Evolutionary conservation across 2,113 vertebrate species (phyloP).

Genomic region (Seriola rivoliana): DNA sequence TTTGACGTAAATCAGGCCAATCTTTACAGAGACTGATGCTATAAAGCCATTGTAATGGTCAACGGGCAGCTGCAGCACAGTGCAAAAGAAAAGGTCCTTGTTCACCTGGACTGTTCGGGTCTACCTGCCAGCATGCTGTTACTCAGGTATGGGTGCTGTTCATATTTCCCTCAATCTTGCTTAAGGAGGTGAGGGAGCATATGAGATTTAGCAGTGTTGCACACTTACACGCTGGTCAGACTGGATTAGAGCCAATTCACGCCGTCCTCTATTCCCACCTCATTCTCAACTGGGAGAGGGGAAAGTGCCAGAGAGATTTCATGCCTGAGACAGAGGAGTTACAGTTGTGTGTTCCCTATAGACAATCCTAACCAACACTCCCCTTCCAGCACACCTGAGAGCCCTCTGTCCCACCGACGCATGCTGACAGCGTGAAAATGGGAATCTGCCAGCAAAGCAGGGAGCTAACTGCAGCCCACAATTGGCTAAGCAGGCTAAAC

Average conservation of each 20-base stretch:
- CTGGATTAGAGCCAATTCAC: conserved; percentile 75
- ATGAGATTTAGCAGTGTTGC: conserved; percentile 55
- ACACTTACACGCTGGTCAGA: conserved; percentile 67
- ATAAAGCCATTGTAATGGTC: conserved; percentile 33
- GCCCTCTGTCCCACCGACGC: conserved; percentile 53
- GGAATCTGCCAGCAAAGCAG: conserved; percentile 75
- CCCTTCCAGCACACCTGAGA: conserved; percentile 66
- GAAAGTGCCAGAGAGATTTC: conserved; percentile 78
- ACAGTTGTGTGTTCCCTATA: conserved; percentile 68
- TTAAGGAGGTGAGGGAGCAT: conserved; percentile 45
- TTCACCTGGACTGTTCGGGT: not conserved
- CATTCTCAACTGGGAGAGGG: conserved; percentile 55
- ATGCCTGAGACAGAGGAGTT: conserved; percentile 76
- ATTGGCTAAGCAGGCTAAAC: conserved; percentile 67
- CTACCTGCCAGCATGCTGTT: conserved; percentile 23
- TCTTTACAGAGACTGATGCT: conserved; percentile 42
- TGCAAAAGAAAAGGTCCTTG: conserved; percentile 18
- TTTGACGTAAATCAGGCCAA: conserved; percentile 63
- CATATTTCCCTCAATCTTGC: conserved; percentile 52
- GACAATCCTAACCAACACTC: conserved; percentile 70
- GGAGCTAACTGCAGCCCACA: conserved; percentile 63
- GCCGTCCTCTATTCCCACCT: conserved; percentile 57
- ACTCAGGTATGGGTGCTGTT: conserved; percentile 24
- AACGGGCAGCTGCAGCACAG: conserved; percentile 17
- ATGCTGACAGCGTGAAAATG: conserved; percentile 82